phyloP scores from a whole-genome alignment of 2,113 vertebrate genomes.

The Uria lomvia region DNA sequence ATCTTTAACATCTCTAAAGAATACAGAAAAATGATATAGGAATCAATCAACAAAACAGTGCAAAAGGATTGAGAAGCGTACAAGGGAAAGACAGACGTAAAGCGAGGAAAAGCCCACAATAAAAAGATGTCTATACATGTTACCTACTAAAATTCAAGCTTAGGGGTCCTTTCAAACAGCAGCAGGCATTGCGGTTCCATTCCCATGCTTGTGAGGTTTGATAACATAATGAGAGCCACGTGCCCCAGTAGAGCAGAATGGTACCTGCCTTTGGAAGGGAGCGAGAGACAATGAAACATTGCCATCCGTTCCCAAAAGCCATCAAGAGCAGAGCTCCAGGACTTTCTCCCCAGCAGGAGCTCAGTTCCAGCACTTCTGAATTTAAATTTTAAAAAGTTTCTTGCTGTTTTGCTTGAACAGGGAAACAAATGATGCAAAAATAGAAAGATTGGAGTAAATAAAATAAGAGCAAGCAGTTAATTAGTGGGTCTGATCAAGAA shows the following conservation, averaged over 20 bases:
- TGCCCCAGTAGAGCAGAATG: neutral
- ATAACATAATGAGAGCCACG: neutral
- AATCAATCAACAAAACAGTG: neutral
- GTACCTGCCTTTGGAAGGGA: constrained; percentile 23
- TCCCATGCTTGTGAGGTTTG: neutral
- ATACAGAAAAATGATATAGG: neutral
- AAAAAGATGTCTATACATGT: neutral
- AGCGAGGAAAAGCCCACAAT: neutral
- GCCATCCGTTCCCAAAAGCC: neutral
- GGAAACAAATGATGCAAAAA: constrained; percentile 62
- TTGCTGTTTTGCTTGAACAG: constrained; percentile 38
- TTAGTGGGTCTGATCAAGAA: constrained; percentile 38
- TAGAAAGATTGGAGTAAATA: constrained; percentile 41
- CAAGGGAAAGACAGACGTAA: neutral
- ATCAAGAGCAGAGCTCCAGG: constrained; percentile 21
- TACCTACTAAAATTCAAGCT: constrained; percentile 35
- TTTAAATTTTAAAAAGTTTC: constrained; percentile 49
- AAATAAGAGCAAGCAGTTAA: constrained; percentile 44
- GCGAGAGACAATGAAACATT: neutral
- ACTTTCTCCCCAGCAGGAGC: constrained; percentile 17
- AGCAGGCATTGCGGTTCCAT: neutral
- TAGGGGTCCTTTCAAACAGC: neutral
- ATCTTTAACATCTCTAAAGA: neutral
- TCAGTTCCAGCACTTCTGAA: neutral
- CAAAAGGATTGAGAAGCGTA: neutral